Percentiles rank a stretch among this genome's conserved stretches.
Evolutionary conservation across 2,888 invertebrate species (phyloP).

Genomic region (Ariolimax columbianus): DNA sequence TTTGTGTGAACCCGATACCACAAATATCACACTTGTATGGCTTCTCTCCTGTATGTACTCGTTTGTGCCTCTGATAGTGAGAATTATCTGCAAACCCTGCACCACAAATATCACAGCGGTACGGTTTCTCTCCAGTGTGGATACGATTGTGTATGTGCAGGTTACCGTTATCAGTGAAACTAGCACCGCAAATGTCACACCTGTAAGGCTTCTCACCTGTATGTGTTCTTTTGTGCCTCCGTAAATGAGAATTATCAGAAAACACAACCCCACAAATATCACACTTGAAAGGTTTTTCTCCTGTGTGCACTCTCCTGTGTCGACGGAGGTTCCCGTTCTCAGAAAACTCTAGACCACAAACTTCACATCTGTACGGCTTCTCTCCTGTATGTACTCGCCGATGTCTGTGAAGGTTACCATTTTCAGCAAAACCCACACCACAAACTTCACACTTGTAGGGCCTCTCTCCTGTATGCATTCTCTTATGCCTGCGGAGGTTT

Average conservation of each 20-base stretch:
- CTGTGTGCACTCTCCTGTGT: slow-evolving; percentile 25
- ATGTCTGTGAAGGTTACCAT: slow-evolving; percentile 12
- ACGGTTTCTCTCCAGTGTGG: slow-evolving; percentile 50
- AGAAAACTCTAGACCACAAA: slow-evolving; percentile 29
- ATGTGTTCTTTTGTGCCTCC: slow-evolving; percentile 49
- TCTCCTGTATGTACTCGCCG: slow-evolving; percentile 5
- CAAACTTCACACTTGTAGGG: slow-evolving; percentile 39
- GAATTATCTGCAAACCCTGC: slow-evolving; percentile 30
- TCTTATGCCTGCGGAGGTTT: slow-evolving; percentile 14
- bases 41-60: slow-evolving; percentile 48
- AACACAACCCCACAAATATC: slow-evolving; percentile 13
- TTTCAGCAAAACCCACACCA: slow-evolving; percentile 34
- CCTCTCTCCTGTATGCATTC: slow-evolving; percentile 23
- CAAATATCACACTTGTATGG: slow-evolving; percentile 48
- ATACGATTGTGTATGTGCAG: slow-evolving; percentile 43
- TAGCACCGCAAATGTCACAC: slow-evolving; percentile 43
- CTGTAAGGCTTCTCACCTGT: slow-evolving; percentile 49
- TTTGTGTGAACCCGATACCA: slow-evolving; percentile 11
- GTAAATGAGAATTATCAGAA: neutral
- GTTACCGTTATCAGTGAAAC: slow-evolving; percentile 40
- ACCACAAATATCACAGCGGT: slow-evolving; percentile 40
- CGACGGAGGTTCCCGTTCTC: slow-evolving; percentile 34
- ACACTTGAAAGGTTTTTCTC: slow-evolving; percentile 13
- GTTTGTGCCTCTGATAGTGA: slow-evolving; percentile 45
- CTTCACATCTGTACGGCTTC: slow-evolving; percentile 40